phyloP scores from a whole-genome alignment of 2,888 invertebrate species.

The Thysanoteuthis rhombus region DNA sequence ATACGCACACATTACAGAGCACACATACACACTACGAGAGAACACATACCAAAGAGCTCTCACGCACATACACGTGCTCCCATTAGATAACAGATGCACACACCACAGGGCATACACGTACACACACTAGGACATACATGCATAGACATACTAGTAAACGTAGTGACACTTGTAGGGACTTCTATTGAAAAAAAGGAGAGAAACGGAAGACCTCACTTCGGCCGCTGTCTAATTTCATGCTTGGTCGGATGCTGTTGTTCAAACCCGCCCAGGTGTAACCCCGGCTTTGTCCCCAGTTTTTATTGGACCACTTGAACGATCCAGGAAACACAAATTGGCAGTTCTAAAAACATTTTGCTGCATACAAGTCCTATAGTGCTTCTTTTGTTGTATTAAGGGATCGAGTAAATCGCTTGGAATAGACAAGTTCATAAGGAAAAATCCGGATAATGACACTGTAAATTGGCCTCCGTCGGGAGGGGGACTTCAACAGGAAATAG shows the following conservation, averaged over 20 bases:
- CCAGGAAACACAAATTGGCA: background rate
- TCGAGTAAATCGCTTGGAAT: background rate
- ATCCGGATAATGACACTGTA: background rate
- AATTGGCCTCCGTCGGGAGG: conserved; percentile 12
- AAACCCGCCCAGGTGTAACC: background rate
- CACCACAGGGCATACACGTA: no score
- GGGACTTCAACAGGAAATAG: no score
- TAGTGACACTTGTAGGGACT: background rate
- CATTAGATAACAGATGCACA: no score
- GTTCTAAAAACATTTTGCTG: background rate
- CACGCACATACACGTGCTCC: background rate
- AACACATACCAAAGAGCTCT: background rate
- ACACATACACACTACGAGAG: background rate
- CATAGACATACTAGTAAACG: no score
- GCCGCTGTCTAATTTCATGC: background rate
- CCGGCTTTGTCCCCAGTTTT: background rate
- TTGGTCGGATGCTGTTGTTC: background rate
- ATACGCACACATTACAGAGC: background rate
- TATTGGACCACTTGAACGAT: background rate
- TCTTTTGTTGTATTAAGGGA: background rate
- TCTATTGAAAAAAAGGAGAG: background rate
- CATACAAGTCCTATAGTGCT: background rate
- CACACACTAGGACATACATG: background rate
- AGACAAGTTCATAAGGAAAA: background rate
- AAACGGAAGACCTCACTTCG: background rate